Evolutionary conservation across 2,888 invertebrate species (phyloP).

Genomic region (Drosophila flavopinicola): DNA sequence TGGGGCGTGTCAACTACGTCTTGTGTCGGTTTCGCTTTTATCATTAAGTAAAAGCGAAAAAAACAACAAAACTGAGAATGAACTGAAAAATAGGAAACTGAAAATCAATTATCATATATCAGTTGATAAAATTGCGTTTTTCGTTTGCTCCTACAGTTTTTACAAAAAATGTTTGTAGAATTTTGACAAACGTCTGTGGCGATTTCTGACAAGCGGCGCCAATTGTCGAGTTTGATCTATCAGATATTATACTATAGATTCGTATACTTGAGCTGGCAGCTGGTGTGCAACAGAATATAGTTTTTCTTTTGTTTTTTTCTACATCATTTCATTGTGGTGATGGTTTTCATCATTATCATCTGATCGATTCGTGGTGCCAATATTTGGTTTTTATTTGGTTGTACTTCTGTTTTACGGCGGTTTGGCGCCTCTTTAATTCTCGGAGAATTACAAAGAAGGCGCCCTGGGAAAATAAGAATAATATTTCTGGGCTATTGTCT

Average conservation of each 20-base stretch:
- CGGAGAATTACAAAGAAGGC: constrained; percentile 69
- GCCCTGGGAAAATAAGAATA: constrained; percentile 67
- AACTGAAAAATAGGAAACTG: constrained; percentile 36
- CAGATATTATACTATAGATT: neutral
- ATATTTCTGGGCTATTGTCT: constrained; percentile 82
- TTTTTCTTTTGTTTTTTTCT: too few species aligned
- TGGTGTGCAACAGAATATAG: constrained; percentile 28
- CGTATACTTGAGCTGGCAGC: neutral
- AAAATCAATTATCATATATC: constrained; percentile 30
- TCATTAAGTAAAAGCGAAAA: constrained; percentile 49
- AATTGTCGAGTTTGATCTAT: neutral
- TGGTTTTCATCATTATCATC: too few species aligned
- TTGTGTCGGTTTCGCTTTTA: constrained; percentile 51
- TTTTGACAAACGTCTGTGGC: constrained; percentile 70
- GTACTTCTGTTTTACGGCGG: constrained; percentile 70
- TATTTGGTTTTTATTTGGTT: constrained; percentile 58
- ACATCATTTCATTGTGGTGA: constrained; percentile 14
- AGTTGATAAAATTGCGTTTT: constrained; percentile 82
- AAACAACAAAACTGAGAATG: constrained; percentile 49
- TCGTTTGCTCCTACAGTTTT: constrained; percentile 82
- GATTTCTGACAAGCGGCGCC: constrained; percentile 56
- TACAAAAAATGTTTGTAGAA: constrained; percentile 72
- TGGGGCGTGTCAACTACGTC: constrained; percentile 29
- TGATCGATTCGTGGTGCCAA: constrained; percentile 63
- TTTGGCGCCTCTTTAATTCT: constrained; percentile 71